Conservation (phyloP, 2,113 vertebrate species). For the Rousettus leschenaultii region DNA sequence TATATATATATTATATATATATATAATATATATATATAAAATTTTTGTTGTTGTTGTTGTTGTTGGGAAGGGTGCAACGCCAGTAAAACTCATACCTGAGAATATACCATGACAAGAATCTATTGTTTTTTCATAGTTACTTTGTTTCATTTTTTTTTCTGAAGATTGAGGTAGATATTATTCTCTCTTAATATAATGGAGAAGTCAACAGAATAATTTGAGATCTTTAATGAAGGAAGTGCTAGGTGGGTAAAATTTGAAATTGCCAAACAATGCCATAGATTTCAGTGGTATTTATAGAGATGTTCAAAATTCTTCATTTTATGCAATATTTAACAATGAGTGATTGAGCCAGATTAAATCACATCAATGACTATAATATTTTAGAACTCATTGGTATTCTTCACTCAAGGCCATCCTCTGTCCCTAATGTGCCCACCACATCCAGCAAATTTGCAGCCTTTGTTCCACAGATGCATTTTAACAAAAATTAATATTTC, state of each 20-base stretch:
- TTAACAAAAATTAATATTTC: neutral
- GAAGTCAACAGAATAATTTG: neutral
- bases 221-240: neutral
- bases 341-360: neutral
- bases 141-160: neutral
- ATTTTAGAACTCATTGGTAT: neutral
- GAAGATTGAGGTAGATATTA: neutral
- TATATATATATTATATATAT: no score
- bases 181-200: neutral
- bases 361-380: neutral
- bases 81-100: neutral
- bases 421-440: neutral
- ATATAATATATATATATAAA: no score
- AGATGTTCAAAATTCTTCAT: neutral
- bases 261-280: neutral
- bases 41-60: no score
- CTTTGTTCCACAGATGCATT: neutral
- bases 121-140: neutral
- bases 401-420: neutral
- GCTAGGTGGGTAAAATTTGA: neutral
- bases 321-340: neutral
- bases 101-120: neutral
- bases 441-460: neutral
- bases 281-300: neutral
- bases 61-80: neutral